Conservation (phyloP, 1,140 invertebrate genomes). For the Thaumatotibia leucotreta region DNA sequence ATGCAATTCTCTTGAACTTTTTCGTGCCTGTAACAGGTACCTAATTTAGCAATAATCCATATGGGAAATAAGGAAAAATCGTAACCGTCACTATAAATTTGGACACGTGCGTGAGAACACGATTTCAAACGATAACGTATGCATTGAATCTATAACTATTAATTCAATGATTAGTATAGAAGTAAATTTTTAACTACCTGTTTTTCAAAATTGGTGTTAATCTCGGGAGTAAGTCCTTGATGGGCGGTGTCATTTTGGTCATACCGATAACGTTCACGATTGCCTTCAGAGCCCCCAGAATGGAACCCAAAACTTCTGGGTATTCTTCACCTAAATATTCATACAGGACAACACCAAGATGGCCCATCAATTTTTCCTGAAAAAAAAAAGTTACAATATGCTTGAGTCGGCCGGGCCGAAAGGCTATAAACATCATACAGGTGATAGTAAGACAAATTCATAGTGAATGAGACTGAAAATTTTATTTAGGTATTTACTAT, state of each 20-base stretch:
- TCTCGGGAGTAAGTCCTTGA: slow-evolving; percentile 98
- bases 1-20: slow-evolving; percentile 99
- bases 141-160: background rate
- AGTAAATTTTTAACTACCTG: slow-evolving; percentile 45
- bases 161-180: background rate
- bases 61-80: no score
- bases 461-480: no score
- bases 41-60: no score
- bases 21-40: slow-evolving; percentile 84
- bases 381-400: slow-evolving; percentile 41
- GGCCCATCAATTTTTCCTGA: slow-evolving; percentile 98
- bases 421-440: no score
- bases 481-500: no score
- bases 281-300: slow-evolving; percentile 97
- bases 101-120: background rate
- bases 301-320: slow-evolving; percentile 98
- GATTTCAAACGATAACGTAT: no score
- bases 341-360: slow-evolving; percentile 99
- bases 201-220: slow-evolving; percentile 99
- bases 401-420: no score
- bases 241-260: slow-evolving; percentile 99
- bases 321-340: slow-evolving; percentile 99
- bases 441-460: no score
- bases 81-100: no score
- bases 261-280: slow-evolving; percentile 99